Percentiles rank a stretch among this genome's conserved stretches.
Evolutionary conservation across 2,888 invertebrate genomes (phyloP).

Genomic region (Pyrgus malvae): DNA sequence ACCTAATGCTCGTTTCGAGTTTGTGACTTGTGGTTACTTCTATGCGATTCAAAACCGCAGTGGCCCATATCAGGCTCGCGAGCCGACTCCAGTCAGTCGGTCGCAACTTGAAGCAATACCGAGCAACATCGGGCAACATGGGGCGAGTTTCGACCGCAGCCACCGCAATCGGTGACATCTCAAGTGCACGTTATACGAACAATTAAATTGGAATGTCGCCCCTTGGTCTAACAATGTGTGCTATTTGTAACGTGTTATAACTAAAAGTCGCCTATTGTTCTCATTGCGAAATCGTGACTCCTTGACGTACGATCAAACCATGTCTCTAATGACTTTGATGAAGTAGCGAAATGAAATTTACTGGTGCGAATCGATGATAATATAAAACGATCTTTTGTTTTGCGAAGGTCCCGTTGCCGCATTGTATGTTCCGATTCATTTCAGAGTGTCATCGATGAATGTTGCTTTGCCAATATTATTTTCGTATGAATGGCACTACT

Average conservation of each 20-base stretch:
- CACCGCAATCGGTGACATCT: conserved; percentile 29
- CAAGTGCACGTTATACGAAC: conserved; percentile 46
- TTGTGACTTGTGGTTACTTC: neutral
- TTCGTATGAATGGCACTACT: conserved; percentile 60
- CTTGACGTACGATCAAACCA: conserved; percentile 6
- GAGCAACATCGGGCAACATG: neutral
- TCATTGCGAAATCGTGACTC: conserved; percentile 11
- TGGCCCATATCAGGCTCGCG: conserved; percentile 13
- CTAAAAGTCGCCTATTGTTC: conserved; percentile 16
- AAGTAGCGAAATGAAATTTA: conserved; percentile 15
- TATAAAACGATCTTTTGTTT: neutral
- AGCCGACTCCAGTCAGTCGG: neutral
- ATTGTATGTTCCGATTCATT: neutral
- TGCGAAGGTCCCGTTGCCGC: conserved; percentile 2
- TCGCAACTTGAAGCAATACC: too few species aligned
- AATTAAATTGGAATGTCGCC: conserved; percentile 49
- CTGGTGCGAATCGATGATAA: neutral
- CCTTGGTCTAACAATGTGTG: conserved; percentile 15
- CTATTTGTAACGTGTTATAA: conserved; percentile 15
- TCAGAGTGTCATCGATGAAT: neutral
- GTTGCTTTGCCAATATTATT: conserved; percentile 48
- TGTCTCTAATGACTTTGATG: conserved; percentile 11
- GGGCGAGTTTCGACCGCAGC: conserved; percentile 35
- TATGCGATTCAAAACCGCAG: neutral
- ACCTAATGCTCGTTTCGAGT: neutral